phyloP scores from a whole-genome alignment of 2,797 vertebrate species.

The Anguilla obscura region DNA sequence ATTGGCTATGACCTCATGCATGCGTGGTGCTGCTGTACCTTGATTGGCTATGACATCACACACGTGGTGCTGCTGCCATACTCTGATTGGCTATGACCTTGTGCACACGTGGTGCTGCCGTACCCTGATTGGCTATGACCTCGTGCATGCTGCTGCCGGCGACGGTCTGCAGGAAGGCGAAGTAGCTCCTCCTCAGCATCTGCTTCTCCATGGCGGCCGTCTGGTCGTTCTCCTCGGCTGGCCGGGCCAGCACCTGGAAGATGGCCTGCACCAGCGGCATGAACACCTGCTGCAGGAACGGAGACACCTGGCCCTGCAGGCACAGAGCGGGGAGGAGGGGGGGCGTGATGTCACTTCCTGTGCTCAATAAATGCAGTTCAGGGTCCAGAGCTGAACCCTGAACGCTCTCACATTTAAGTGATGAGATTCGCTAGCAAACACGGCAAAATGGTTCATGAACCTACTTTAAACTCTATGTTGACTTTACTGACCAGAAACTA shows the following conservation, averaged over 20 bases:
- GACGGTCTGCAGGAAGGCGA: constrained; percentile 91
- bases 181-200: constrained; percentile 94
- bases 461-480: too few relatives aligned
- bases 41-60: background rate
- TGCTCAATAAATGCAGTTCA: too few relatives aligned
- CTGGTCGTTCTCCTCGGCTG: constrained; percentile 96
- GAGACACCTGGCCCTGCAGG: constrained; percentile 62
- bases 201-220: constrained; percentile 95
- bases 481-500: background rate
- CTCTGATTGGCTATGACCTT: constrained; percentile 93
- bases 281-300: constrained; percentile 96
- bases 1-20: too few relatives aligned
- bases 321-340: background rate
- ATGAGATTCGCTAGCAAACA: too few relatives aligned
- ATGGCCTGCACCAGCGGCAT: constrained; percentile 94
- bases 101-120: constrained; percentile 44
- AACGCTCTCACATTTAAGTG: too few relatives aligned
- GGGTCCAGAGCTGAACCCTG: too few relatives aligned
- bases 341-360: background rate
- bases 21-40: too few relatives aligned
- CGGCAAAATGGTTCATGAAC: too few relatives aligned
- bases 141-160: constrained; percentile 93
- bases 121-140: constrained; percentile 94
- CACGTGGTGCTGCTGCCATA: constrained; percentile 42
- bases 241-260: constrained; percentile 89